These are phyloP conservation scores for Xanthorhoe designata DNA, from an alignment of 2,888 invertebrate species.

Conservation along the genomic window DNA sequence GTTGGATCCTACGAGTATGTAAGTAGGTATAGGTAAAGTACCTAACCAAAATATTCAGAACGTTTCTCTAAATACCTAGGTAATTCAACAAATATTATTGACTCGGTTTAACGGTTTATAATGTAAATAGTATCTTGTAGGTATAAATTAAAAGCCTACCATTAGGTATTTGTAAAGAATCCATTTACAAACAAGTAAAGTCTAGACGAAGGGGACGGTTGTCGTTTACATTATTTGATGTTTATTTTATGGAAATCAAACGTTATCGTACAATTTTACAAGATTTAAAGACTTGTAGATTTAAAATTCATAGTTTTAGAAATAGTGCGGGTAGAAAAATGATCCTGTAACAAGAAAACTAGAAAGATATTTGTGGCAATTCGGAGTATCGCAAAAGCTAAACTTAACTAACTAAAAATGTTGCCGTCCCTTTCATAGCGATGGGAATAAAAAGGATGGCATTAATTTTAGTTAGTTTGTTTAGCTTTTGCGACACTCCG, in stretches of 20 bases:
- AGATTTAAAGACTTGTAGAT: conserved; percentile 6
- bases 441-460: no score
- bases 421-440: no score
- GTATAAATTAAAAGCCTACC: neutral
- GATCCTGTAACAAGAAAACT: no score
- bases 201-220: conserved; percentile 25
- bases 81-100: neutral
- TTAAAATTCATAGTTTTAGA: conserved; percentile 10
- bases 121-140: neutral
- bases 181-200: conserved; percentile 15
- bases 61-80: no score
- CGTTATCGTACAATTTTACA: conserved; percentile 16
- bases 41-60: no score
- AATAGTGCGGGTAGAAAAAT: neutral
- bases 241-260: conserved; percentile 25
- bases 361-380: no score
- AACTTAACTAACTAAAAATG: no score
- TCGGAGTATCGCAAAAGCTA: no score
- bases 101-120: neutral
- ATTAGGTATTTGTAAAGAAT: neutral
- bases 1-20: no score
- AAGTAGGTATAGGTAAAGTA: no score
- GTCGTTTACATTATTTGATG: conserved; percentile 24
- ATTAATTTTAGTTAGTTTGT: no score
- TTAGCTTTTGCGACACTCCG: no score